Evolutionary conservation across 2,797 vertebrate species (phyloP).

Genomic region (Echiichthys vipera): DNA sequence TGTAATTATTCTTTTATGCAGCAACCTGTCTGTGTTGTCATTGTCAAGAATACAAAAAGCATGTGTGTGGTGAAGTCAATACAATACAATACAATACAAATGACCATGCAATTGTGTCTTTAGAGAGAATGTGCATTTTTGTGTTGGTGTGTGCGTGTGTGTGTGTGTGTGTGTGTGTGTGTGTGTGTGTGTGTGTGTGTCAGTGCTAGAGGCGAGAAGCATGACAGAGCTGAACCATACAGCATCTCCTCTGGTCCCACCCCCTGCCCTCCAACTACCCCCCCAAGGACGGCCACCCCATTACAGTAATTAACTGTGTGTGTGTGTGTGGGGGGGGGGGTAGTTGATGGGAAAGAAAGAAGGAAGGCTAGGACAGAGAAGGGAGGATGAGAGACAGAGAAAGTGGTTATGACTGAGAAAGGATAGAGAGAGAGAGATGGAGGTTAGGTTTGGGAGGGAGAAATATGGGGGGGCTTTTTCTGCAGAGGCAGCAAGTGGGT

Average conservation of each 20-base stretch:
- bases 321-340: constrained; percentile 50
- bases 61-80: too few species aligned
- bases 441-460: constrained; percentile 52
- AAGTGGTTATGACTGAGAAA: constrained; percentile 59
- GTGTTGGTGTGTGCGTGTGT: constrained; percentile 21
- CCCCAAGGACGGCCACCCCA: constrained; percentile 76
- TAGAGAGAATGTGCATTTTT: background rate
- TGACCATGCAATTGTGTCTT: constrained; percentile 6
- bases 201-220: constrained; percentile 42
- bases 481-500: constrained; percentile 83
- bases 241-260: constrained; percentile 63
- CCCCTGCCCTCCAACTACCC: constrained; percentile 69
- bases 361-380: constrained; percentile 34
- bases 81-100: constrained; percentile 5
- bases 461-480: constrained; percentile 60
- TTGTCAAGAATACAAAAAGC: too few species aligned
- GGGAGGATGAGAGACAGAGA: constrained; percentile 58
- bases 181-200: constrained; percentile 9
- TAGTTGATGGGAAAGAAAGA: constrained; percentile 68
- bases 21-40: too few species aligned
- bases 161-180: constrained; percentile 20
- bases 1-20: too few species aligned
- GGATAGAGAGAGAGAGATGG: constrained; percentile 58
- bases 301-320: constrained; percentile 84
- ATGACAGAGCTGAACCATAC: constrained; percentile 53